Evolutionary conservation across 2,113 vertebrate species (phyloP).

Genomic region (Ariopsis seemanni): DNA sequence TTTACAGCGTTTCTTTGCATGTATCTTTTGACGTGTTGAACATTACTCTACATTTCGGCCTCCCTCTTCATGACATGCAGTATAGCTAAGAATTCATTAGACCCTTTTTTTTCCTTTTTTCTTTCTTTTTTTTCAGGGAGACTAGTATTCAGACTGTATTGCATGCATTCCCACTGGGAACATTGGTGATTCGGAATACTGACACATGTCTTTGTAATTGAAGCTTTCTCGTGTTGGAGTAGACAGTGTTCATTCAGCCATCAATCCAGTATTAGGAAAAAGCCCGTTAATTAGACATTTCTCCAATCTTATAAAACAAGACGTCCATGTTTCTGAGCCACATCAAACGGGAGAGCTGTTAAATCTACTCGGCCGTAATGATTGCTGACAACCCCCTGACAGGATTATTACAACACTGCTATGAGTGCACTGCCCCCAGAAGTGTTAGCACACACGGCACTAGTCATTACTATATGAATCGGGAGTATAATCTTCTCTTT

Average conservation of each 20-base stretch:
- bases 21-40: not conserved
- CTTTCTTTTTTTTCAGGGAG: not conserved
- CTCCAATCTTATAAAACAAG: conserved; percentile 33
- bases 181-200: conserved; percentile 27
- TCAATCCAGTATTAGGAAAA: conserved; percentile 9
- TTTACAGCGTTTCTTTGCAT: not conserved
- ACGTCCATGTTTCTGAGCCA: conserved; percentile 13
- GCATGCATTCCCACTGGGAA: conserved; percentile 1
- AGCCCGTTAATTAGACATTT: conserved; percentile 32
- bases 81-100: not conserved
- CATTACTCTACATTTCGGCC: not conserved
- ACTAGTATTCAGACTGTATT: not conserved
- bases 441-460: conserved; percentile 36
- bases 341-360: conserved; percentile 16
- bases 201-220: conserved; percentile 45
- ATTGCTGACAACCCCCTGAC: conserved; percentile 48
- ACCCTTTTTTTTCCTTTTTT: not conserved
- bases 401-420: conserved; percentile 50
- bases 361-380: conserved; percentile 39
- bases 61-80: not conserved
- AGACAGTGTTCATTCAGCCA: conserved; percentile 37
- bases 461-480: conserved; percentile 44
- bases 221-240: conserved; percentile 27
- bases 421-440: conserved; percentile 35
- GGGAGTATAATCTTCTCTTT: conserved; percentile 32